These are phyloP conservation scores for Ips nitidus DNA, from an alignment of 1,140 invertebrate species.

Conservation along the genomic window DNA sequence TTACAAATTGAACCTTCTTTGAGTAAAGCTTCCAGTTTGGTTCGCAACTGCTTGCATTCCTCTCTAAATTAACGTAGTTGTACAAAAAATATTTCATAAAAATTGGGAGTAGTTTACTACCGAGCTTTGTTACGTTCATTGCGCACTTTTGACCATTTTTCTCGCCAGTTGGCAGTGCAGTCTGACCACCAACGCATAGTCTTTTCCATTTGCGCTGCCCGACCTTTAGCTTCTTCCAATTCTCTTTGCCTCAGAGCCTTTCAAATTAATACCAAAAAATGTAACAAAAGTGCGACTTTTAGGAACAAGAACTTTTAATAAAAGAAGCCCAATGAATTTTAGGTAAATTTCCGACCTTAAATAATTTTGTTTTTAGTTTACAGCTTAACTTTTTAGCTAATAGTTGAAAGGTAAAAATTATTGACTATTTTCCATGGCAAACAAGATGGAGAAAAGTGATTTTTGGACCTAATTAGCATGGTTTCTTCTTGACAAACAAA, in stretches of 20 bases:
- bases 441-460: too few relatives aligned
- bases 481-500: too few relatives aligned
- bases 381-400: too few relatives aligned
- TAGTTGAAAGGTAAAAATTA: too few relatives aligned
- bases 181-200: conserved; percentile 98
- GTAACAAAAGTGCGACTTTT: neutral
- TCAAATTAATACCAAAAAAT: conserved; percentile 8
- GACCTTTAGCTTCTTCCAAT: conserved; percentile 84
- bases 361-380: too few relatives aligned
- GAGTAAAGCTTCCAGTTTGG: conserved; percentile 74
- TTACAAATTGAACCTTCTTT: conserved; percentile 78
- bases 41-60: conserved; percentile 78
- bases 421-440: too few relatives aligned
- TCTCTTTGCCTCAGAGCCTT: conserved; percentile 74
- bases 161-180: conserved; percentile 87
- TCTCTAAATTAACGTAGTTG: conserved; percentile 57
- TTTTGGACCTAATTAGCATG: too few relatives aligned
- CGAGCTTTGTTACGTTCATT: conserved; percentile 81
- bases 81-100: neutral
- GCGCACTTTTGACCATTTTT: conserved; percentile 94
- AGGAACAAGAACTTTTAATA: too few relatives aligned
- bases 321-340: too few relatives aligned
- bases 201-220: conserved; percentile 97
- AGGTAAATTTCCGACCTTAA: too few relatives aligned
- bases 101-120: neutral